Conservation (phyloP, 2,888 invertebrate genomes). For the Trachelus troglodyta region DNA sequence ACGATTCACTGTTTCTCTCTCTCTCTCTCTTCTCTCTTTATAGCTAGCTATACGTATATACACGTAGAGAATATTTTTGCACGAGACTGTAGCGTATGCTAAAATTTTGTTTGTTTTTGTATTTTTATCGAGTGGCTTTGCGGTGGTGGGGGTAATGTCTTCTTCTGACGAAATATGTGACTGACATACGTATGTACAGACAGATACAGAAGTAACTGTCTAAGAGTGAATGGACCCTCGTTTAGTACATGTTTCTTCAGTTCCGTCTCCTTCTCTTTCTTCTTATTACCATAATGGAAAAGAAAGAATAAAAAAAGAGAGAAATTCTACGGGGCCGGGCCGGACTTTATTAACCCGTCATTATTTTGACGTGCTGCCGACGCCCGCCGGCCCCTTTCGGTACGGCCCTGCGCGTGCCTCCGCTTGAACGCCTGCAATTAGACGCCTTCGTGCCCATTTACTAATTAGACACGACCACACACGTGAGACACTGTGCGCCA, state of each 20-base stretch:
- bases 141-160: neutral
- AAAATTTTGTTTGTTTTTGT: neutral
- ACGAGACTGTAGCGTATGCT: neutral
- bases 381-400: neutral
- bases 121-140: neutral
- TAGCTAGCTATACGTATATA: neutral
- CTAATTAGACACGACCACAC: conserved; percentile 9
- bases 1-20: neutral
- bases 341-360: conserved; percentile 13
- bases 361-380: conserved; percentile 9
- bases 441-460: conserved; percentile 2
- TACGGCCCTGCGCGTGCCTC: conserved; percentile 6
- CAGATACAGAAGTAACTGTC: neutral
- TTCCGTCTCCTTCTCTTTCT: neutral
- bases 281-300: conserved; percentile 19
- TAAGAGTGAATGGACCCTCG: neutral
- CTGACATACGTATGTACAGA: neutral
- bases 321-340: neutral
- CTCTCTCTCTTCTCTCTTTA: conserved; percentile 17
- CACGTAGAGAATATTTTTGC: conserved; percentile 26
- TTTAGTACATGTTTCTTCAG: neutral
- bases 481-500: neutral
- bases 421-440: conserved; percentile 6
- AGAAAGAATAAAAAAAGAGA: conserved; percentile 1
- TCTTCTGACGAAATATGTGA: neutral